Evolutionary conservation across 2,113 vertebrate genomes (phyloP), one percentile per base, ranked within the genome.

Genomic region (Salvelinus namaycush): DNA sequence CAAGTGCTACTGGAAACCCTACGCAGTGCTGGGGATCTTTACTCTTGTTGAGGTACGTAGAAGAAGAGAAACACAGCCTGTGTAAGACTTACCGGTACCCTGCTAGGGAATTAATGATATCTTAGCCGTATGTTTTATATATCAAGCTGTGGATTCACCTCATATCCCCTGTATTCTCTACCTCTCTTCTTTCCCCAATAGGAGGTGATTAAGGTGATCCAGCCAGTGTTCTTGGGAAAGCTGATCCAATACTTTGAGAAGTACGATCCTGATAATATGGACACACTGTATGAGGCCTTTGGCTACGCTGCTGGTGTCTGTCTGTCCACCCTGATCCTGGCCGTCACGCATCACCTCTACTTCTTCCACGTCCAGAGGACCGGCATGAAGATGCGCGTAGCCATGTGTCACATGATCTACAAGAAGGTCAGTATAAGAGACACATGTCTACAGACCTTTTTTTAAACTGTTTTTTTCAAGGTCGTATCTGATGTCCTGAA

Each of bases 331-430:
- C 80, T 99, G 0, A 0, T 89, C 14, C 81, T 97, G 81, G 94
- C 94, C 1, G 39, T 94, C 3, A 48, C 94, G 29, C 96, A 98
- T 48, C 97, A 99, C 75, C 80, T 96, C 1, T 98, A 97, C 87
- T 98, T 97, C 78, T 98, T 94, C 72, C 90, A 96, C 0, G 95
- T 97, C 1, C 96, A 95, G 87, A 92, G 95, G 39, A 81, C 90
- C 0, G 97, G 97, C 81, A 97, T 97, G 96, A 95, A 93, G 89
- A 88, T 99, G 29, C 85, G 97, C 54, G 92, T 99, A 12, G 97
- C 97, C 44, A 93, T 98, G 95, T 97, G 97, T 77, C 96, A 97
- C 80, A 96, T 99, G 95, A 97, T 99, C 89, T 98, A 96, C 79
- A 94, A 85, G 60, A 99, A 99, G 96, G 97, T 97, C 76, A 90